Percentiles rank a stretch among this genome's conserved stretches.
These are phyloP conservation scores for Dioctria linearis DNA, from an alignment of 2,888 invertebrate genomes.

Conservation along the genomic window DNA sequence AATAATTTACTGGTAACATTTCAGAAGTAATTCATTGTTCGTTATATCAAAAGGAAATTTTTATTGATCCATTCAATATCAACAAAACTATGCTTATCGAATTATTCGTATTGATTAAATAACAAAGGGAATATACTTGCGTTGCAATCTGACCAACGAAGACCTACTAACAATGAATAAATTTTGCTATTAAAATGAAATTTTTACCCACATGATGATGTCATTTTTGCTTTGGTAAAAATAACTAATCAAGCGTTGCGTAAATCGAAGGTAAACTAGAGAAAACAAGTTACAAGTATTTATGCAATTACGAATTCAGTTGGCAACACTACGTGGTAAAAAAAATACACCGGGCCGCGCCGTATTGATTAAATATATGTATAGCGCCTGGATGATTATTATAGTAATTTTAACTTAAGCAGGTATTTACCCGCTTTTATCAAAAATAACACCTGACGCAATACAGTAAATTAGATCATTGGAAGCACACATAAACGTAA, in stretches of 20 bases:
- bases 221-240: constrained; percentile 20
- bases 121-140: too few species aligned
- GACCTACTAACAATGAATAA: background rate
- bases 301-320: constrained; percentile 4
- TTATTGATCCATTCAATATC: too few species aligned
- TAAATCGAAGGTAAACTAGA: constrained; percentile 45
- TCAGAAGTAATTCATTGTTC: too few species aligned
- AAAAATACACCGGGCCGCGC: background rate
- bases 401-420: background rate
- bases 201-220: constrained; percentile 31
- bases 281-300: constrained; percentile 5
- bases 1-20: too few species aligned
- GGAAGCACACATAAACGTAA: background rate
- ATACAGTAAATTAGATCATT: background rate
- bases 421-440: too few species aligned
- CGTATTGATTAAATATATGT: constrained; percentile 27
- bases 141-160: too few species aligned
- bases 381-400: background rate
- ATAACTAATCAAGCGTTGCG: constrained; percentile 13
- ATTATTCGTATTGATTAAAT: too few species aligned
- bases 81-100: too few species aligned
- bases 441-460: background rate
- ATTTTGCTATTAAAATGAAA: background rate
- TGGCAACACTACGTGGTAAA: background rate
- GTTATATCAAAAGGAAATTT: too few species aligned